Conservation (phyloP, 2,113 vertebrate genomes). For the Planiliza haematocheilus region DNA sequence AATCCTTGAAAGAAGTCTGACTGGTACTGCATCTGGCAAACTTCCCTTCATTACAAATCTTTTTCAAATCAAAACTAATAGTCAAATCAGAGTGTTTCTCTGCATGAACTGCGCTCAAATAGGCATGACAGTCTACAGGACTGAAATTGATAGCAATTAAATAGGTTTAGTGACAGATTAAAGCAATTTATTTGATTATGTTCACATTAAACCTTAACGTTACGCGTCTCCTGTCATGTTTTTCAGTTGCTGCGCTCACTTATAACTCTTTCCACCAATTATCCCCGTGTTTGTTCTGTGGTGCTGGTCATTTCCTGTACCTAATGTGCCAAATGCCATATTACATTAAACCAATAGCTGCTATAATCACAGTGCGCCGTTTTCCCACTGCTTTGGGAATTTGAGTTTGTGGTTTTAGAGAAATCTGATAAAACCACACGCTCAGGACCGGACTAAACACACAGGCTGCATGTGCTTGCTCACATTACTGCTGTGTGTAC, state of each 20-base stretch:
- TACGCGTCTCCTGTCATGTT: neutral
- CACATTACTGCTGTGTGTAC: neutral
- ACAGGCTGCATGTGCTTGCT: neutral
- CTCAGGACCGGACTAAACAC: neutral
- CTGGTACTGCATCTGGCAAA: neutral
- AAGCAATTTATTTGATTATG: neutral
- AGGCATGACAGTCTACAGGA: neutral
- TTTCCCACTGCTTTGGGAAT: constrained; percentile 30
- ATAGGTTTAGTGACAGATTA: neutral
- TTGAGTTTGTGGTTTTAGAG: constrained; percentile 4
- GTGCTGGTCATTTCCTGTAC: constrained; percentile 34
- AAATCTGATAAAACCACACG: constrained; percentile 14
- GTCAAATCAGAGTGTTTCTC: neutral
- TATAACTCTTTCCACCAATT: constrained; percentile 7
- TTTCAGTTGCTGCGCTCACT: neutral
- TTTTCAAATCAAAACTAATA: neutral
- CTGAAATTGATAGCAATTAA: neutral
- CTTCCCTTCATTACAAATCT: no score
- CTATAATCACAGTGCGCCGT: constrained; percentile 45
- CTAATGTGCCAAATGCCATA: constrained; percentile 37
- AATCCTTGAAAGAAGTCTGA: no score
- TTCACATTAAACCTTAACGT: neutral
- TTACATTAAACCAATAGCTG: constrained; percentile 40
- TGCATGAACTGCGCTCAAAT: neutral
- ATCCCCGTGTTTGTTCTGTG: constrained; percentile 36